Evolutionary conservation across 2,113 vertebrate genomes (phyloP), one percentile per base, ranked within the genome.

Genomic region (Peromyscus californicus): DNA sequence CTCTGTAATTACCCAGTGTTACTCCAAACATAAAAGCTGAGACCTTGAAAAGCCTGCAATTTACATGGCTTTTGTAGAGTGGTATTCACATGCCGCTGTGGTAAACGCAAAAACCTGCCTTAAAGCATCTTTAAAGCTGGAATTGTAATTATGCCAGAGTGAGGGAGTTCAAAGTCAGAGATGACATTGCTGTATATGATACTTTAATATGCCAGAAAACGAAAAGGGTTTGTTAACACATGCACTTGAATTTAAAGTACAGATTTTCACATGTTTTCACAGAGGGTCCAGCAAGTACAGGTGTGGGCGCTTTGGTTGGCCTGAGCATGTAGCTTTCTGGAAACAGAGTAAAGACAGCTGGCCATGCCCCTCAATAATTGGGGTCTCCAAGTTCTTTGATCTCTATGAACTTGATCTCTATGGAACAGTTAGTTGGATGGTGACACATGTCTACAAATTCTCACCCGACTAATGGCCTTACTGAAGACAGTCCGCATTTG

Each of bases 1-100:
- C 78, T 93, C 97, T 92, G 51, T 75, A 95, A 97, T 94, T 92
- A 96, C 31, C 31, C 91, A 95, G 76, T 84, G 89, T 54, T 76
- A 36, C 75, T 78, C 51, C 82, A 74, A 59, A 96, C 89, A 91
- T 91, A 89, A 92, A 97, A 93, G 94, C 76, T 89, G 67, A 89
- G 85, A 91, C 84, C 59, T 87, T 79, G 82, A 96, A 96, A 96
- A 89, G 94, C 91, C 86, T 96, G 70, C 85, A 91, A 97, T 97
- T 87, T 90, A 92, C 84, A 86, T 15, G 61, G 88, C 97, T 96
- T 97, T 93, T 89, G 61, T 96, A 63, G 72, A 91, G 82, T 85
- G 94, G 85, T 36, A 96, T 67, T 95, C 92, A 86, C 45, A 84
- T 22, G 42, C 3, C 51, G 82, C 72, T 39, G 59, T 29, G 75